phyloP scores from a whole-genome alignment of 2,888 invertebrate genomes.

The Congeria kusceri region DNA sequence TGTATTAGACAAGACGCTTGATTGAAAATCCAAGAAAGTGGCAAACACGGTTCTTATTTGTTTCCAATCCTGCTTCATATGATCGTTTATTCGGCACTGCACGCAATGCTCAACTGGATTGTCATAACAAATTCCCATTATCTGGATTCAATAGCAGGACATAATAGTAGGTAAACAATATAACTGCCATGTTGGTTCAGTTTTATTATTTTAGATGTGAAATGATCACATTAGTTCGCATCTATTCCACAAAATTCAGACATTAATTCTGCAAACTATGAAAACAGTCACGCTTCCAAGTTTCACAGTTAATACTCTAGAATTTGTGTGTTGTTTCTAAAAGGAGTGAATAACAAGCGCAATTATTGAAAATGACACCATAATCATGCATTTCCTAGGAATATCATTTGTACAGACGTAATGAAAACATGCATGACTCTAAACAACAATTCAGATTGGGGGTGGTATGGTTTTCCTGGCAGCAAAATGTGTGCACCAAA shows the following conservation, averaged over 20 bases:
- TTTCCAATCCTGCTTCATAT: constrained; percentile 51
- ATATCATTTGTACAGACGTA: too few species aligned
- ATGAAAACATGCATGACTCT: too few species aligned
- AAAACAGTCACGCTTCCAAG: too few species aligned
- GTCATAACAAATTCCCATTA: constrained; percentile 40
- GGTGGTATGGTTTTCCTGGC: too few species aligned
- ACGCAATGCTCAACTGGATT: constrained; percentile 47
- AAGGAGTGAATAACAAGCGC: too few species aligned
- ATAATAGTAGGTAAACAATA: constrained; percentile 35
- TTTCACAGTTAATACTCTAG: too few species aligned
- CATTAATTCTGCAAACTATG: too few species aligned
- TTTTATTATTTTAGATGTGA: constrained; percentile 28
- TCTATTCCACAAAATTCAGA: not conserved
- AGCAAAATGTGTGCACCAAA: too few species aligned
- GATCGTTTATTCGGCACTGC: constrained; percentile 34
- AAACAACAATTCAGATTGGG: too few species aligned
- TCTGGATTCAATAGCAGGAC: constrained; percentile 16
- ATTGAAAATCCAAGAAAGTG: constrained; percentile 65
- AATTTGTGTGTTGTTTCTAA: too few species aligned
- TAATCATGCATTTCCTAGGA: too few species aligned
- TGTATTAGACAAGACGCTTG: constrained; percentile 58
- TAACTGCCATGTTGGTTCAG: constrained; percentile 24
- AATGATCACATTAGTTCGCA: constrained; percentile 32
- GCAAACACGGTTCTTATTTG: constrained; percentile 58
- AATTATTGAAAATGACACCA: too few species aligned